Evolutionary conservation across 1,140 invertebrate genomes (phyloP).

Genomic region (Laodelphax striatellus): DNA sequence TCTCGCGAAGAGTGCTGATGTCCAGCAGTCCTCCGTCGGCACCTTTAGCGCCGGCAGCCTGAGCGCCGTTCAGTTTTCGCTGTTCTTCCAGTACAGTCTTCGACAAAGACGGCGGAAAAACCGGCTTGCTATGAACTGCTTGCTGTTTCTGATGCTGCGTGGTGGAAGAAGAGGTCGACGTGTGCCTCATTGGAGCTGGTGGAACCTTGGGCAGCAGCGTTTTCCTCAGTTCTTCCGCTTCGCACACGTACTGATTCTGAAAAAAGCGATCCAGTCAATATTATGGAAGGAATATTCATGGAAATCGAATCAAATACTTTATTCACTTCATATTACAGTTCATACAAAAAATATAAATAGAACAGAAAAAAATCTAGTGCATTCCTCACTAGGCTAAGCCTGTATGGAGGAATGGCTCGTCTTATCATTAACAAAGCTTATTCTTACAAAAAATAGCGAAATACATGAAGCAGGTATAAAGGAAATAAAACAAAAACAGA

Average conservation of each 20-base stretch:
- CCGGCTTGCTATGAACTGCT: background rate
- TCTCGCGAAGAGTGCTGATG: constrained; percentile 68
- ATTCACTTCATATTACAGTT: no score
- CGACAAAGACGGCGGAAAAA: constrained; percentile 11
- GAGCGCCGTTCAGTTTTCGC: no score
- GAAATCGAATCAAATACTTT: no score
- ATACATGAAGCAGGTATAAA: no score
- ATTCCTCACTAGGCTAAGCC: no score
- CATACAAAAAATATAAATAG: no score
- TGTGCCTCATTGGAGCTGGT: background rate
- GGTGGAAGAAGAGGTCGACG: background rate
- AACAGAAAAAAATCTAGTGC: no score
- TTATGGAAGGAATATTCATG: no score
- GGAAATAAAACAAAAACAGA: no score
- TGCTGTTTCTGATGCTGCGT: background rate
- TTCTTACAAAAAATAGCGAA: no score
- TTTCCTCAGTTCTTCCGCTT: constrained; percentile 4
- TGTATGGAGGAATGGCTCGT: no score
- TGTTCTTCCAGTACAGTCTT: constrained; percentile 9
- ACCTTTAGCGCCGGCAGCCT: background rate
- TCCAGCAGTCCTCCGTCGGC: constrained; percentile 46
- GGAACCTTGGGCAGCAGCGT: background rate
- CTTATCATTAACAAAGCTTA: no score
- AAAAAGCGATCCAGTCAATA: constrained; percentile 1
- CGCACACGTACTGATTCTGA: constrained; percentile 7